Evolutionary conservation across 2,888 invertebrate genomes (phyloP), one percentile per base, ranked within the genome.

Genomic region (Dryococelus australis): DNA sequence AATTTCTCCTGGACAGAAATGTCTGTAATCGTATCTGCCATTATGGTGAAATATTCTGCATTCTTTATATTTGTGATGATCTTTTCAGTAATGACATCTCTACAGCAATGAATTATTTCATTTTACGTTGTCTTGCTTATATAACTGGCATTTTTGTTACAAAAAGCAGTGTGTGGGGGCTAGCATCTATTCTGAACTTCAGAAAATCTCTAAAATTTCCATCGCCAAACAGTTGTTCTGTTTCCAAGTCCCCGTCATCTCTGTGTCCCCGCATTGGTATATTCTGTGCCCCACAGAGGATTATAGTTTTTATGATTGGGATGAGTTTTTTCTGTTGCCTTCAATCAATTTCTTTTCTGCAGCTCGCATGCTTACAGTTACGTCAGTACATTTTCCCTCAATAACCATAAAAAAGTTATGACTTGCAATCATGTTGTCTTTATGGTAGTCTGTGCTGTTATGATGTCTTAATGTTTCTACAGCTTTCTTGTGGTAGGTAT

Each of bases 21-120:
- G 3, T 80, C 80, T 16, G 80, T 80, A 24, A 24, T 80, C 80
- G 10, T 24, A 80, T 80, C 80, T n/a, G 80, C 8, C 28, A 80
- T 80, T 80, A n/a, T n/a, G n/a, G n/a, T n/a, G n/a, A n/a, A n/a
- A 83, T 83, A 83, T 9, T 83, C 26, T 35, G 83, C 35, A 27
- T 83, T 83, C 83, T 83, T 83, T 8, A 83, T 83, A 3, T 83
- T 83, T 20, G 83, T 24, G 0, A 83, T 0, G 43, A 83, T 83
- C 0, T 83, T 83, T 65, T 65, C 16, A 16, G 65, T 65, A 65
- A 65, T 65, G 65, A 65, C 65, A 65, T 65, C 65, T 20, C 65
- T 16, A 65, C 16, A 65, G 16, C 65, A 65, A 8, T 65, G 65
- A 24, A 65, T 65, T 24, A 65, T 65, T 13, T 65, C 65, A 65